phyloP scores from a whole-genome alignment of 2,113 vertebrate species.

The Rhegmatorhina hoffmannsi region DNA sequence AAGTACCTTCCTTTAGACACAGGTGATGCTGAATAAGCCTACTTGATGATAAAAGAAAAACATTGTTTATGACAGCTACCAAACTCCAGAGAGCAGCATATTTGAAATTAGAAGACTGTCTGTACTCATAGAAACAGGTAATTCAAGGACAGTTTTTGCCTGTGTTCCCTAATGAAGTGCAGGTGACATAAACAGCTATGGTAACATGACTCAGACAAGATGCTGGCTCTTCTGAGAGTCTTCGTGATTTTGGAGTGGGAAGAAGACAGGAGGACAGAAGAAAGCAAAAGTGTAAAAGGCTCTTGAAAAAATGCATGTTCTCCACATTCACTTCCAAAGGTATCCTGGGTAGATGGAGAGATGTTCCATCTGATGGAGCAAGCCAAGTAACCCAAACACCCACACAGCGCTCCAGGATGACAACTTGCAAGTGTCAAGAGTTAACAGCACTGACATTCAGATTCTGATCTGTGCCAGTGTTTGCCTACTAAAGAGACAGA shows the following conservation, averaged over 20 bases:
- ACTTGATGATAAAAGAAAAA: slow-evolving; percentile 1
- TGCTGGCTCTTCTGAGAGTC: not conserved
- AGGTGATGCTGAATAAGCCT: slow-evolving; percentile 13
- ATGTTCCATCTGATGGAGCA: not conserved
- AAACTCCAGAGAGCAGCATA: slow-evolving; percentile 28
- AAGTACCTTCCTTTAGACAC: not conserved
- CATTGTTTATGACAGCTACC: slow-evolving; percentile 4
- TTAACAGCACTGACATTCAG: not conserved
- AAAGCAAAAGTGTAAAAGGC: not conserved
- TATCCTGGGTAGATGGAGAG: not conserved
- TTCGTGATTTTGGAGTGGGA: not conserved
- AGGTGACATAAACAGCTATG: slow-evolving; percentile 27
- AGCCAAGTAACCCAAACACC: not conserved
- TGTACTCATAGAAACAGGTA: slow-evolving; percentile 45
- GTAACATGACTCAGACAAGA: slow-evolving; percentile 8
- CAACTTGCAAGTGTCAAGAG: not conserved
- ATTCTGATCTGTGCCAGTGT: not conserved
- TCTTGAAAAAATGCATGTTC: not conserved
- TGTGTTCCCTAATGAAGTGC: slow-evolving; percentile 14
- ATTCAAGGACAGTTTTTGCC: slow-evolving; percentile 52
- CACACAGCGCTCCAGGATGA: not conserved
- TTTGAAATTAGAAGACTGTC: slow-evolving; percentile 35
- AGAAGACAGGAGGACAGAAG: not conserved
- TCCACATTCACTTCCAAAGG: not conserved
- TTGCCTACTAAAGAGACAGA: not conserved